phyloP scores from a whole-genome alignment of 2,888 invertebrate species.

The Clivina fossor region DNA sequence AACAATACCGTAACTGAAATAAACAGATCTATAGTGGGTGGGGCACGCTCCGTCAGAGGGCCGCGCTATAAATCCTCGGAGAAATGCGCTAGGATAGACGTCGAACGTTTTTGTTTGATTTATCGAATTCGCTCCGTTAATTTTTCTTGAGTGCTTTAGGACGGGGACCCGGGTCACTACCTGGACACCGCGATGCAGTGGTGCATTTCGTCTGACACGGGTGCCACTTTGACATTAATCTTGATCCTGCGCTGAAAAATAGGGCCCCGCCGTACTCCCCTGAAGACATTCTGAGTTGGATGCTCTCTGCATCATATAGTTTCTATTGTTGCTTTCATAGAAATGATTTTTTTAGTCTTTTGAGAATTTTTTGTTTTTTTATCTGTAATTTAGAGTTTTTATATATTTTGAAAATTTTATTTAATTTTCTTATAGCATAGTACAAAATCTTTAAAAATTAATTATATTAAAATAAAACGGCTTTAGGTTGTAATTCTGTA shows the following conservation, averaged over 20 bases:
- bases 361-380: no score
- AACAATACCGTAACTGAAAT: slow-evolving; percentile 20
- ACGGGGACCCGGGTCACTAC: no score
- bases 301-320: neutral
- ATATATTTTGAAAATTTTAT: no score
- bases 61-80: slow-evolving; percentile 11
- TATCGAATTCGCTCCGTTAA: slow-evolving; percentile 15
- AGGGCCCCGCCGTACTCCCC: no score
- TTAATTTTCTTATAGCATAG: no score
- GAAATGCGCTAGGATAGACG: slow-evolving; percentile 4
- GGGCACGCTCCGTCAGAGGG: neutral
- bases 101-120: slow-evolving; percentile 15
- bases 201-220: slow-evolving; percentile 13
- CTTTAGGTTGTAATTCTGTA: no score
- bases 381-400: no score
- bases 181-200: neutral
- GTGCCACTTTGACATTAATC: slow-evolving; percentile 17
- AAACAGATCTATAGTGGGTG: slow-evolving; percentile 14
- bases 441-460: no score
- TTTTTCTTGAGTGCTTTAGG: slow-evolving; percentile 10
- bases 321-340: neutral
- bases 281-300: no score
- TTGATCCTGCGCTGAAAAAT: no score
- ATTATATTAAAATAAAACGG: no score
- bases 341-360: neutral